Conservation (phyloP, 1,140 invertebrate species). For the Subanguina moxae region DNA sequence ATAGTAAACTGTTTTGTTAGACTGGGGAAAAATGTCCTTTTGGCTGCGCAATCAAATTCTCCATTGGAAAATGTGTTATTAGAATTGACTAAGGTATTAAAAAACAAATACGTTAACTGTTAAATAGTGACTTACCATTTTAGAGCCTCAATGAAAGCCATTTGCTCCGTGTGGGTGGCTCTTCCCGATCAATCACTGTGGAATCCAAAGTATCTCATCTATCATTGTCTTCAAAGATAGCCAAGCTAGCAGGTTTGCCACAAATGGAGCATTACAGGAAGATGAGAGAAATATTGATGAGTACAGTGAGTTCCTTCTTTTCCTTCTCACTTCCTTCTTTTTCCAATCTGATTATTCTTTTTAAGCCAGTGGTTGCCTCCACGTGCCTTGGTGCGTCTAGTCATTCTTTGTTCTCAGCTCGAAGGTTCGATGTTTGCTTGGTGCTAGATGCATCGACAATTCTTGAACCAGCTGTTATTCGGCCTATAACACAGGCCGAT, state of each 20-base stretch:
- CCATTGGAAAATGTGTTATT: background rate
- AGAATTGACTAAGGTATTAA: background rate
- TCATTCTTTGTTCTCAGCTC: conserved; percentile 5
- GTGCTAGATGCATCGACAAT: conserved; percentile 1
- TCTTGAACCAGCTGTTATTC: conserved; percentile 7
- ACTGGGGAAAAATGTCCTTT: background rate
- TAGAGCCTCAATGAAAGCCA: background rate
- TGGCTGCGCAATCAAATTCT: background rate
- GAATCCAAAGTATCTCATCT: background rate
- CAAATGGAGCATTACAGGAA: background rate
- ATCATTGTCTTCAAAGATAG: background rate
- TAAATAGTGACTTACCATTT: background rate
- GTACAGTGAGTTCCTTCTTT: background rate
- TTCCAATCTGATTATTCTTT: background rate
- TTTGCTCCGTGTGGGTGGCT: background rate
- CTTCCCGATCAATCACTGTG: background rate
- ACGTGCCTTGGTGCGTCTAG: background rate
- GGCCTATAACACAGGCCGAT: conserved; percentile 2
- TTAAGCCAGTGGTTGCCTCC: background rate
- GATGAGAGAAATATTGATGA: background rate
- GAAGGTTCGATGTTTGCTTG: conserved; percentile 5
- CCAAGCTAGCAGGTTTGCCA: background rate
- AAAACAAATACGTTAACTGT: background rate
- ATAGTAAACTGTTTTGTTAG: background rate
- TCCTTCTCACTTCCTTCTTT: background rate